Conservation (phyloP, 2,888 invertebrate genomes). For the Dryadula phaetusa region DNA sequence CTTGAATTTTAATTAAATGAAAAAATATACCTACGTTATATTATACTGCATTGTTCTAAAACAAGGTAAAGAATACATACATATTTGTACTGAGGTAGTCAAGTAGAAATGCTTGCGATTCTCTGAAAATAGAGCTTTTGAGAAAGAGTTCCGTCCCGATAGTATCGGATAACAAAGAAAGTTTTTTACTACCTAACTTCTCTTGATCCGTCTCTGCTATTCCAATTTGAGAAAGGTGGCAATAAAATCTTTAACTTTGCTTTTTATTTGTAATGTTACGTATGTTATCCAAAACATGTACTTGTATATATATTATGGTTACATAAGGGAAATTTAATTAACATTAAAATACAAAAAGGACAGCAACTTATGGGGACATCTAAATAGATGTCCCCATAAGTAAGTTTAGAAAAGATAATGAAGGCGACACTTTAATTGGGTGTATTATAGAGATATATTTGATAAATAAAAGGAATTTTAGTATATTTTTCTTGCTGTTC, state of each 20-base stretch:
- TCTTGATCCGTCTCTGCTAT: slow-evolving; percentile 71
- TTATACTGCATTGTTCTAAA: background rate
- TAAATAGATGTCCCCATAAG: no score
- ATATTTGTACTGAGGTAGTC: slow-evolving; percentile 39
- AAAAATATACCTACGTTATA: slow-evolving; percentile 10
- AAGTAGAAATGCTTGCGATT: slow-evolving; percentile 52
- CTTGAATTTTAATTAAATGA: slow-evolving; percentile 24
- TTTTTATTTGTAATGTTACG: slow-evolving; percentile 32
- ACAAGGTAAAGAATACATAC: background rate
- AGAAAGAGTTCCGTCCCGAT: slow-evolving; percentile 72
- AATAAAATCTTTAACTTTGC: slow-evolving; percentile 59
- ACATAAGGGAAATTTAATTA: background rate
- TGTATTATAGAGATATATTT: background rate
- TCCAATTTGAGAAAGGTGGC: slow-evolving; percentile 75
- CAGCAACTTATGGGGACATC: no score
- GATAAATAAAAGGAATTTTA: background rate
- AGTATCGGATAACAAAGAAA: slow-evolving; percentile 81
- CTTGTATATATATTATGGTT: background rate
- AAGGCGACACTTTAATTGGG: no score
- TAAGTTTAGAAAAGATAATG: no score
- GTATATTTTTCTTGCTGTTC: slow-evolving; percentile 33
- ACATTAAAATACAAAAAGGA: no score
- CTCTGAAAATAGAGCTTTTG: slow-evolving; percentile 56
- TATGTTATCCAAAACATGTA: slow-evolving; percentile 5
- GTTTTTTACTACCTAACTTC: slow-evolving; percentile 79